A percentile compares a stretch with the other conserved stretches of the same genome.
Evolutionary conservation across 1,140 invertebrate species (phyloP).

Genomic region (Manduca sexta): DNA sequence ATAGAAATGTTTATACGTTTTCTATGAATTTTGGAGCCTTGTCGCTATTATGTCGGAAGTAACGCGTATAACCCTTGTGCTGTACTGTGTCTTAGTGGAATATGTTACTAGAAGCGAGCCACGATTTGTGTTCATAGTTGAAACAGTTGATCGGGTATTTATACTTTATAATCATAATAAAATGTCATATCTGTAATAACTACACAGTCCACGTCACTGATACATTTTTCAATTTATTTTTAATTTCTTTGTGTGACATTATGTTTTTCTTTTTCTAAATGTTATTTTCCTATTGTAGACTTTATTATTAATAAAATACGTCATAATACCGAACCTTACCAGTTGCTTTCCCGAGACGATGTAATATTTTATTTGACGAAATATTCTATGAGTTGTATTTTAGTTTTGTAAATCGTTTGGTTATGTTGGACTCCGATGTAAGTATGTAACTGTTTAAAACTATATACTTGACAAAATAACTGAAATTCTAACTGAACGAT

Average conservation of each 20-base stretch:
- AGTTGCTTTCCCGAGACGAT: conserved; percentile 31
- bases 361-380: conserved; percentile 16
- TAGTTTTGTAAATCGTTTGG: too few species aligned
- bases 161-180: conserved; percentile 57
- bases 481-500: too few species aligned
- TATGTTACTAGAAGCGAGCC: conserved; percentile 51
- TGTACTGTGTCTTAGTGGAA: conserved; percentile 52
- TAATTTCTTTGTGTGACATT: conserved; percentile 57
- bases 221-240: conserved; percentile 39
- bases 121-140: conserved; percentile 67
- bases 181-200: conserved; percentile 56
- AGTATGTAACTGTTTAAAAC: too few species aligned
- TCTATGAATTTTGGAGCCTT: conserved; percentile 44
- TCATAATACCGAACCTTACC: conserved; percentile 39
- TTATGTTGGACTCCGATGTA: too few species aligned
- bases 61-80: conserved; percentile 38
- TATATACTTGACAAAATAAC: too few species aligned
- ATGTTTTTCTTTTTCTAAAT: conserved; percentile 50
- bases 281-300: conserved; percentile 50
- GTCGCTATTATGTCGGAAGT: conserved; percentile 40
- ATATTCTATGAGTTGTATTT: conserved; percentile 13
- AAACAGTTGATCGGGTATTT: conserved; percentile 55
- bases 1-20: conserved; percentile 24
- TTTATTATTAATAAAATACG: conserved; percentile 21
- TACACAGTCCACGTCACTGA: conserved; percentile 36